A percentile compares a stretch with the other conserved stretches of the same genome.
Evolutionary conservation across 2,797 vertebrate species (phyloP).

Genomic region (Hemitrygon akajei): DNA sequence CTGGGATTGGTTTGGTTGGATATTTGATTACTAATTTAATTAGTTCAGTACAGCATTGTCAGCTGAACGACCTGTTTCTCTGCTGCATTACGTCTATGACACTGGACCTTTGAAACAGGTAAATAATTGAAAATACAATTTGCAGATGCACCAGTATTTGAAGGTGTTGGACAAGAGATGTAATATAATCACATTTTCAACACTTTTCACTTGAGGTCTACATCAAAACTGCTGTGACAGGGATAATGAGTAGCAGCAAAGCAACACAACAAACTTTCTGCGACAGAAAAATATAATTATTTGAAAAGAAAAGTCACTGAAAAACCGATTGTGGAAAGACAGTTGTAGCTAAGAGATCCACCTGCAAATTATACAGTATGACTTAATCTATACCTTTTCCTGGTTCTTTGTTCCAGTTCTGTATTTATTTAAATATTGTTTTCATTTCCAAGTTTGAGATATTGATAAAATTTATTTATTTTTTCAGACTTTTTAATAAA

Average conservation of each 20-base stretch:
- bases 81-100: too few species aligned
- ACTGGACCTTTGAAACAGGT: not conserved
- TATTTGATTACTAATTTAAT: too few species aligned
- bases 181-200: not conserved
- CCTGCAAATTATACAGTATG: not conserved
- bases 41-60: too few species aligned
- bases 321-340: not conserved
- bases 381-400: not conserved
- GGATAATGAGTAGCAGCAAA: too few species aligned
- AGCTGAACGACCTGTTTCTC: too few species aligned
- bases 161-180: not conserved
- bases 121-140: not conserved
- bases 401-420: too few species aligned
- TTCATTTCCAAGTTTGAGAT: not conserved
- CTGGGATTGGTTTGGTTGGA: too few species aligned
- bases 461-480: not conserved
- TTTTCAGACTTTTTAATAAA: not conserved
- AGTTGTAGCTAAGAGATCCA: not conserved
- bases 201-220: not conserved
- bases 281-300: not conserved
- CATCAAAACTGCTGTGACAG: not conserved
- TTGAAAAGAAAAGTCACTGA: not conserved
- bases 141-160: not conserved
- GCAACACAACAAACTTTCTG: not conserved
- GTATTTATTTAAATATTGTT: not conserved